These are phyloP conservation scores for Plagiodera versicolora DNA, from an alignment of 2,888 invertebrate species.

Conservation along the genomic window DNA sequence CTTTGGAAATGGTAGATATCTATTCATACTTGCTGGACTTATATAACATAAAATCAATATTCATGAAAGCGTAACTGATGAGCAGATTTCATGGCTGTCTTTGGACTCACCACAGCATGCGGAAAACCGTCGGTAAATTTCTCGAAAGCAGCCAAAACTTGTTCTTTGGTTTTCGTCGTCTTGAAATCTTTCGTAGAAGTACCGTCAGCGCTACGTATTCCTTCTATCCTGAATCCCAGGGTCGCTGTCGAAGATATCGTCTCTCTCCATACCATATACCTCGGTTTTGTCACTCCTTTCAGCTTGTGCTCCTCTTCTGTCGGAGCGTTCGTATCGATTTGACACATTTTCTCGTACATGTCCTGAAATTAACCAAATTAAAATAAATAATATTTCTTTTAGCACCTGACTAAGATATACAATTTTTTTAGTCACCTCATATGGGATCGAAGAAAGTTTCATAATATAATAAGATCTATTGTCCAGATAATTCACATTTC, in stretches of 20 bases:
- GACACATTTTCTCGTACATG: slow-evolving; percentile 98
- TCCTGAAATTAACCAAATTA: too few species aligned
- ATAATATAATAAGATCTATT: too few species aligned
- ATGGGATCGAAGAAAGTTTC: too few species aligned
- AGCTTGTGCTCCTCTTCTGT: slow-evolving; percentile 86
- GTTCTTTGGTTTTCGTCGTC: slow-evolving; percentile 83
- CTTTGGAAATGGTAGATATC: too few species aligned
- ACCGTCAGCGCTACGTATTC: slow-evolving; percentile 86
- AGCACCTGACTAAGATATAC: too few species aligned
- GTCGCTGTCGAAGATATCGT: slow-evolving; percentile 97
- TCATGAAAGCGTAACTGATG: too few species aligned
- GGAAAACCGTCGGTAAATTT: slow-evolving; percentile 81
- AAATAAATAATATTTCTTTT: too few species aligned
- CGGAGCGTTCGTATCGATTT: slow-evolving; percentile 87
- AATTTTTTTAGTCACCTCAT: too few species aligned
- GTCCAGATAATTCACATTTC: too few species aligned
- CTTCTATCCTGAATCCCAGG: slow-evolving; percentile 95
- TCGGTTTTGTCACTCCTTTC: slow-evolving; percentile 91
- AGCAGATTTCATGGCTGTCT: too few species aligned
- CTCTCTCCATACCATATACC: slow-evolving; percentile 96
- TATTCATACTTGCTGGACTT: too few species aligned
- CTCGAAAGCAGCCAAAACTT: slow-evolving; percentile 77
- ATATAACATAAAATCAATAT: too few species aligned
- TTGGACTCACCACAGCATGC: slow-evolving; percentile 71
- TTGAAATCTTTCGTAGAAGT: slow-evolving; percentile 94